Evolutionary conservation across 2,888 invertebrate genomes (phyloP).

Genomic region (Drosophila paracracens): DNA sequence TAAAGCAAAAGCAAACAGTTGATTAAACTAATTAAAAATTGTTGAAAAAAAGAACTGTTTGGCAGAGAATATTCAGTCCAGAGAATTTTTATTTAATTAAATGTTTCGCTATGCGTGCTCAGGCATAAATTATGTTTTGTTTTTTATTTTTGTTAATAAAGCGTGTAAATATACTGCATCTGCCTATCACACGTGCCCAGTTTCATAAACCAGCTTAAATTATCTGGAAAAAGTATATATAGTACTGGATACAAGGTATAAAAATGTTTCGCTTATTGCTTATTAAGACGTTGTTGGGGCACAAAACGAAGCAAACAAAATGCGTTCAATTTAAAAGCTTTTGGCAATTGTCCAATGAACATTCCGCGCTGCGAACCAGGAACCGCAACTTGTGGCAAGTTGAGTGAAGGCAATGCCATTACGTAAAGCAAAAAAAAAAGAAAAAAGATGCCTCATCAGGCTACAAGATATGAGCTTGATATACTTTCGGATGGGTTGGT

Average conservation of each 20-base stretch:
- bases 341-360: conserved; percentile 24
- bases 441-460: conserved; percentile 25
- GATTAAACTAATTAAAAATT: neutral
- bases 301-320: conserved; percentile 26
- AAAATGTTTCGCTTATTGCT: conserved; percentile 25
- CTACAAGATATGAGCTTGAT: conserved; percentile 37
- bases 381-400: conserved; percentile 18
- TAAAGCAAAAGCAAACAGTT: neutral
- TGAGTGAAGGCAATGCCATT: conserved; percentile 12
- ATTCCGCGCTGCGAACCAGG: neutral
- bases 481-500: conserved; percentile 1
- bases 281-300: conserved; percentile 28
- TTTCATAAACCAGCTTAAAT: neutral
- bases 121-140: neutral
- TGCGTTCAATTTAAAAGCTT: conserved; percentile 34
- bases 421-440: conserved; percentile 33
- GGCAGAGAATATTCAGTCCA: neutral
- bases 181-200: neutral
- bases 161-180: neutral
- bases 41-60: neutral
- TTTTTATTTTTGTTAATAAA: neutral
- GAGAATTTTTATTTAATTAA: neutral
- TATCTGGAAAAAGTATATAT: neutral
- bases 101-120: neutral
- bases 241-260: neutral